Conservation (phyloP, 2,888 invertebrate species). For the Drosophila atroscutellata region DNA sequence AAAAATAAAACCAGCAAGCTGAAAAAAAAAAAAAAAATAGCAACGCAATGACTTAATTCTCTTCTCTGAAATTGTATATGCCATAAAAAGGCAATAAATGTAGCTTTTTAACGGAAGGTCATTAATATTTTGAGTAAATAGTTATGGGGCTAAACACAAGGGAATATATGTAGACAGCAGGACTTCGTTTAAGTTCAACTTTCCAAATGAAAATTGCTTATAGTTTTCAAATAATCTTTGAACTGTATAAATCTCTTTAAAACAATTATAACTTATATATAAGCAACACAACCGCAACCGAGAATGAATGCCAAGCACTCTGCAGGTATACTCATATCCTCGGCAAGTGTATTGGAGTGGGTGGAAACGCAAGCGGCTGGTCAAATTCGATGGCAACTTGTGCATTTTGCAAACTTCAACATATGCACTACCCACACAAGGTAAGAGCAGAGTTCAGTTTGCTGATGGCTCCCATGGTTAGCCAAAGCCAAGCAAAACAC, state of each 20-base stretch:
- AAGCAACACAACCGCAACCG: background rate
- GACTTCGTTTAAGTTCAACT: background rate
- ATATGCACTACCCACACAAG: slow-evolving; percentile 36
- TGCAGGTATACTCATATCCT: background rate
- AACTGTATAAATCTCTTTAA: background rate
- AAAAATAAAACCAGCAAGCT: slow-evolving; percentile 7
- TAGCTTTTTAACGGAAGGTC: background rate
- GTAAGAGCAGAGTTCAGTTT: background rate
- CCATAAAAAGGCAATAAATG: background rate
- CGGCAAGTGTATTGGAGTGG: background rate
- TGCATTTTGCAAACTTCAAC: slow-evolving; percentile 62
- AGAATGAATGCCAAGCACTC: background rate
- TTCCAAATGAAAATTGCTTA: background rate
- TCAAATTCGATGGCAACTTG: slow-evolving; percentile 40
- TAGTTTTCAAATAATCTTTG: background rate
- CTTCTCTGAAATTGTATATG: background rate
- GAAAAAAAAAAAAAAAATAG: slow-evolving; percentile 5
- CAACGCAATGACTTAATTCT: slow-evolving; percentile 1
- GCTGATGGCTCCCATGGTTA: slow-evolving; percentile 59
- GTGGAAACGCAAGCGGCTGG: slow-evolving; percentile 18
- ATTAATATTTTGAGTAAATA: slow-evolving; percentile 2
- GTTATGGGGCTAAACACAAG: background rate
- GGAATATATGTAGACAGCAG: background rate
- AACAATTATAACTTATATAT: background rate
- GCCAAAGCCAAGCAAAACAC: slow-evolving; percentile 76